Base-by-base conservation (phyloP, 2,113 vertebrate genomes). In the Clarias gariepinus region DNA sequence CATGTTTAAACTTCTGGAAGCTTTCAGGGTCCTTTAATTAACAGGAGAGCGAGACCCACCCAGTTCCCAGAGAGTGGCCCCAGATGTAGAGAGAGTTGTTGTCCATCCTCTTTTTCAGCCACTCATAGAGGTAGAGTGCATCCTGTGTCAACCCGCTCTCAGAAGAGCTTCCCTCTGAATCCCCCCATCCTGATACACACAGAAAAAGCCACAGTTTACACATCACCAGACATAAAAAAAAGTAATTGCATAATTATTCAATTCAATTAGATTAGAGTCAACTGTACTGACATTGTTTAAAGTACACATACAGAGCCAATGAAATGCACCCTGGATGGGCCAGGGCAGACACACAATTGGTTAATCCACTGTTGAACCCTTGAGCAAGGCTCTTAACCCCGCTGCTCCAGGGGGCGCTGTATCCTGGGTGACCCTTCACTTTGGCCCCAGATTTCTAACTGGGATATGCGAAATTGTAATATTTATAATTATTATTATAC, bases 41-140 rank as follows among this genome's bases (percentile, higher is more conserved):
- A n/a, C n/a, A n/a, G n/a, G n/a, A n/a, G n/a, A n/a, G n/a, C n/a
- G n/a, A n/a, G n/a, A n/a, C 88, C 93, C 95, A 99, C 98, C 98
- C 98, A 0, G 98, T 99, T 85, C 98, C 98, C 88, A 99, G 92
- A 6, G 98, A 99, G 90, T 99, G 98, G 52, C 98, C 98, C 98
- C 98, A 99, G 83, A 99, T 95, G 84, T 99, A 97, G 63, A 99
- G 95, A 0, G 95, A 93, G 21, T 95, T 96, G 88, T 95, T 95
- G 53, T 95, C 94, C 10, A 96, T 95, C 81, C 94, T 93, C 60
- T 94, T 94, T 94, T 98, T 99, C 92, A 99, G 94, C 97, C 97
- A 98, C 88, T 97, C 95, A n/a, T 98, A 99, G n/a, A 98, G 92
- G 12, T 97, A 97, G 64, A 99, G 94, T 68, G 98, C 96, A 0